Conservation (phyloP, 2,888 invertebrate genomes). For the Ennomos erosarius region DNA sequence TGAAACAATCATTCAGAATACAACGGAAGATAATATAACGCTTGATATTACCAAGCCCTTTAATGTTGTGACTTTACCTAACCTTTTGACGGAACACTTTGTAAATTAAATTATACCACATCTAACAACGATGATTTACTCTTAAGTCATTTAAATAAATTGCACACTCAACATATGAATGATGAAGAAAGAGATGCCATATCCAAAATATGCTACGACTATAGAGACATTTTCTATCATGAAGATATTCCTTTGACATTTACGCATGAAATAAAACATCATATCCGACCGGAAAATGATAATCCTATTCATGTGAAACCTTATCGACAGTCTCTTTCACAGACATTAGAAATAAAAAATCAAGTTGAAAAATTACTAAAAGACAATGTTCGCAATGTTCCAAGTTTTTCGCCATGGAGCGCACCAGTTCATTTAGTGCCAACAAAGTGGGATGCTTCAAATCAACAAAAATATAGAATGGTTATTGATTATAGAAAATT, state of each 20-base stretch:
- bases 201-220: background rate
- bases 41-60: too few relatives aligned
- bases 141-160: background rate
- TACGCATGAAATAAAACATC: background rate
- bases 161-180: background rate
- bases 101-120: too few relatives aligned
- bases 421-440: conserved; percentile 2
- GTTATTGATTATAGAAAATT: background rate
- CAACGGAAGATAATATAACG: too few relatives aligned
- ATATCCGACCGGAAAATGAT: background rate
- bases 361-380: conserved; percentile 2
- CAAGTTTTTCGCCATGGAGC: background rate
- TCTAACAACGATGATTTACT: background rate
- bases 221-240: conserved; percentile 3
- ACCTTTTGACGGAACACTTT: too few relatives aligned
- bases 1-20: background rate
- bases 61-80: too few relatives aligned
- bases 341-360: background rate
- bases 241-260: conserved; percentile 1
- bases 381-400: background rate
- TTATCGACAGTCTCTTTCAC: background rate
- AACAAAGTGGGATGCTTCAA: background rate
- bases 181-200: background rate
- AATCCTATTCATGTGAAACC: background rate
- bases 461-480: background rate